A percentile compares a stretch with the other conserved stretches of the same genome.
Evolutionary conservation across 2,888 invertebrate species (phyloP).

Genomic region (Drosophila testacea): DNA sequence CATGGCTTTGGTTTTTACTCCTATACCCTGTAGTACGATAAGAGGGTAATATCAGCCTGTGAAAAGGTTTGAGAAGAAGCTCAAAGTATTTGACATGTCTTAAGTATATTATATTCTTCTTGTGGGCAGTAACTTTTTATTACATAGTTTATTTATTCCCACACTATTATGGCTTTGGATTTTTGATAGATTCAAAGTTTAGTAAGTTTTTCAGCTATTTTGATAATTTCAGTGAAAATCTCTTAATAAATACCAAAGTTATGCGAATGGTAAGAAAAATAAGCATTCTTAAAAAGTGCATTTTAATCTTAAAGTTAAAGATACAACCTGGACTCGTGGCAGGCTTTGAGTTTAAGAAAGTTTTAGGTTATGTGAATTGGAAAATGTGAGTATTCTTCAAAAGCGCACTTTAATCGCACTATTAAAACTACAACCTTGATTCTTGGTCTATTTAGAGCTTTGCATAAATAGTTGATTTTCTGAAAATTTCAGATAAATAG

Average conservation of each 20-base stretch:
- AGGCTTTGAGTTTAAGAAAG: too few relatives aligned
- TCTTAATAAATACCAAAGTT: not conserved
- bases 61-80: not conserved
- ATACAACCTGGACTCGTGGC: too few relatives aligned
- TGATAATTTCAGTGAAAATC: not conserved
- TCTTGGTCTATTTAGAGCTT: not conserved
- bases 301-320: too few relatives aligned
- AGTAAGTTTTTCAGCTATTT: not conserved
- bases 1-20: conserved; percentile 59
- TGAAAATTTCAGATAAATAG: not conserved
- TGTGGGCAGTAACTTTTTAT: not conserved
- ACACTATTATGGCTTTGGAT: not conserved
- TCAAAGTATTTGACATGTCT: not conserved
- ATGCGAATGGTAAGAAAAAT: not conserved
- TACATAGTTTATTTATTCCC: not conserved
- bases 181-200: not conserved
- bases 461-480: not conserved
- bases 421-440: not conserved
- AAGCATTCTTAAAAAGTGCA: too few relatives aligned
- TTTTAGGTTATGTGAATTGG: not conserved
- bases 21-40: conserved; percentile 3
- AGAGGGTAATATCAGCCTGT: not conserved
- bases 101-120: not conserved
- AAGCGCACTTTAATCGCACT: not conserved
- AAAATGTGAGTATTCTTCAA: not conserved